Conservation (phyloP, 2,888 invertebrate genomes). For the Iselma pallidipennis region DNA sequence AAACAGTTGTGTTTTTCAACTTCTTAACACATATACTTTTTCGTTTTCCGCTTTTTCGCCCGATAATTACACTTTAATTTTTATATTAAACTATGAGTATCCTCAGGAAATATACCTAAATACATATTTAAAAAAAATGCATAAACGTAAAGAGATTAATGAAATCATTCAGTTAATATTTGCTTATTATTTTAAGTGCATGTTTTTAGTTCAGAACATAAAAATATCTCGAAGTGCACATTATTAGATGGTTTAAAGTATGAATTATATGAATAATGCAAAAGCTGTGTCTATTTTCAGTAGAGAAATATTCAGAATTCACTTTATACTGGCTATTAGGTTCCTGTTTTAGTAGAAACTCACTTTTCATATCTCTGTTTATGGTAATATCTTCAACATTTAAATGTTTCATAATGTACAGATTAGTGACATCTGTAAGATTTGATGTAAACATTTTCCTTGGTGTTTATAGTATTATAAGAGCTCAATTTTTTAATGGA, state of each 20-base stretch:
- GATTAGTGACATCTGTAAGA: background rate
- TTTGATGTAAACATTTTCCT: background rate
- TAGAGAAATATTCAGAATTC: background rate
- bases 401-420: background rate
- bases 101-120: too few relatives aligned
- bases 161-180: too few relatives aligned
- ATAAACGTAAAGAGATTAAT: too few relatives aligned
- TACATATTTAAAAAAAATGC: too few relatives aligned
- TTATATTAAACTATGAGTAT: background rate
- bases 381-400: background rate
- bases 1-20: slow-evolving; percentile 4
- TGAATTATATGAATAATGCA: background rate
- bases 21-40: background rate
- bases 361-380: background rate
- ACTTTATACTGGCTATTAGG: background rate
- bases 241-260: background rate
- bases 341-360: background rate
- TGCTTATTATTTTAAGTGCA: background rate
- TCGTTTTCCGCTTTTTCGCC: background rate
- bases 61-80: background rate
- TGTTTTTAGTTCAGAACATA: background rate
- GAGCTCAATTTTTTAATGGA: too few relatives aligned
- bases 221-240: background rate
- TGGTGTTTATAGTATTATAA: too few relatives aligned
- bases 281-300: background rate